phyloP scores from a whole-genome alignment of 2,797 vertebrate species.

The Micrastur ruficollis region DNA sequence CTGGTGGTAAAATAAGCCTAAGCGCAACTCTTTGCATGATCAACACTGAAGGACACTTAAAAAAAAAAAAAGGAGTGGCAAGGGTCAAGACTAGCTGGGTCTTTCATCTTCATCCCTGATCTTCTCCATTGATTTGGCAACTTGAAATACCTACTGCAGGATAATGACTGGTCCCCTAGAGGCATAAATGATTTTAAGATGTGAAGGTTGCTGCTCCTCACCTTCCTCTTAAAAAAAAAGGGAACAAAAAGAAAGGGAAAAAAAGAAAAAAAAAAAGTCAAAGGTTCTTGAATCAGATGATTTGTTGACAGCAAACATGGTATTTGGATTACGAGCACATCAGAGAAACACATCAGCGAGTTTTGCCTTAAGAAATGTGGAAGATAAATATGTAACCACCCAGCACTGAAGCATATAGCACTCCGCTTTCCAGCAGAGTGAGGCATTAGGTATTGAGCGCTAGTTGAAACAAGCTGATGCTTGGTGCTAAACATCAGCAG shows the following conservation, averaged over 20 bases:
- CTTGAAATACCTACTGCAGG: slow-evolving; percentile 41
- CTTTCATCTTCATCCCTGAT: slow-evolving; percentile 61
- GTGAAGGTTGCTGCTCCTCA: slow-evolving; percentile 19
- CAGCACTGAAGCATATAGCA: background rate
- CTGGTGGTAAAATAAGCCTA: slow-evolving; percentile 55
- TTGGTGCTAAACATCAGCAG: background rate
- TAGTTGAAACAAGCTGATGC: background rate
- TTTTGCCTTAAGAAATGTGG: background rate
- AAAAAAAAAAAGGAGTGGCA: slow-evolving; percentile 57
- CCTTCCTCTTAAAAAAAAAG: background rate
- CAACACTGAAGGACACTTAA: slow-evolving; percentile 36
- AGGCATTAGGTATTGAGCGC: background rate
- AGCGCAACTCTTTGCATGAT: slow-evolving; percentile 45
- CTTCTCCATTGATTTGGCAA: slow-evolving; percentile 51
- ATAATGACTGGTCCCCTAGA: slow-evolving; percentile 46
- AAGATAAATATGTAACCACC: slow-evolving; percentile 6
- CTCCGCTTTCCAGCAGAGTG: background rate
- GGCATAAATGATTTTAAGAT: slow-evolving; percentile 36
- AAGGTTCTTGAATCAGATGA: background rate
- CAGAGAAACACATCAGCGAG: background rate
- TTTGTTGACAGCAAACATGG: slow-evolving; percentile 9
- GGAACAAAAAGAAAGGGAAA: background rate
- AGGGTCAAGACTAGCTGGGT: slow-evolving; percentile 47
- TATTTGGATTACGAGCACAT: slow-evolving; percentile 12
- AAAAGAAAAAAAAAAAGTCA: background rate